These are phyloP conservation scores for Calliphora vomitoria DNA, from an alignment of 2,888 invertebrate genomes.

Conservation along the genomic window DNA sequence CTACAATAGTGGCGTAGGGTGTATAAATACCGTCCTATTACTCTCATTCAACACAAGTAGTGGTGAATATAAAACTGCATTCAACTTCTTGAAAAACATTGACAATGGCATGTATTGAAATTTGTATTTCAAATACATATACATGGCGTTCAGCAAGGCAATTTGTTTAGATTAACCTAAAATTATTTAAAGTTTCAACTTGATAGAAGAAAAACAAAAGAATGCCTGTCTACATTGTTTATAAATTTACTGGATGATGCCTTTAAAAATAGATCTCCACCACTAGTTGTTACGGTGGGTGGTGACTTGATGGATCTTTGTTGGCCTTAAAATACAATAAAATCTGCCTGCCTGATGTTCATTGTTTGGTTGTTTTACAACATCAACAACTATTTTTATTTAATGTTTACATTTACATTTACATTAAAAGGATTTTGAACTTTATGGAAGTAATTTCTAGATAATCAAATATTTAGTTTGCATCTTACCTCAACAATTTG, in stretches of 20 bases:
- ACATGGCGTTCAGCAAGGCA: background rate
- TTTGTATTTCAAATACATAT: background rate
- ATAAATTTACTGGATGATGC: background rate
- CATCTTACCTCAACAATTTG: conserved; percentile 14
- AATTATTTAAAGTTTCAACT: background rate
- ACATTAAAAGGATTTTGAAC: conserved; percentile 50
- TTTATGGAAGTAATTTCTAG: background rate
- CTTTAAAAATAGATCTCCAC: background rate
- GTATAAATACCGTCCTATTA: too few species aligned
- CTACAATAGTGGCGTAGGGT: too few species aligned
- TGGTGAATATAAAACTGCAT: too few species aligned
- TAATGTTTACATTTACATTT: conserved; percentile 24
- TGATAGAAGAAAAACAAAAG: background rate
- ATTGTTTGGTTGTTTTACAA: background rate
- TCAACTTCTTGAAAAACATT: too few species aligned
- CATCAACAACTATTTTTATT: conserved; percentile 14
- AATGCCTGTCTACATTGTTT: background rate
- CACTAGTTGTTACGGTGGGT: background rate
- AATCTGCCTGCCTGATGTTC: background rate
- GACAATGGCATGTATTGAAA: background rate
- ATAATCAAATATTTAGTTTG: background rate
- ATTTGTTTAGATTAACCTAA: conserved; percentile 17
- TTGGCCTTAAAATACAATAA: background rate
- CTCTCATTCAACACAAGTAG: too few species aligned
- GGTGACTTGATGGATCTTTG: conserved; percentile 12